Evolutionary conservation across 2,113 vertebrate species (phyloP).

Genomic region (Gnathonemus longibarbis): DNA sequence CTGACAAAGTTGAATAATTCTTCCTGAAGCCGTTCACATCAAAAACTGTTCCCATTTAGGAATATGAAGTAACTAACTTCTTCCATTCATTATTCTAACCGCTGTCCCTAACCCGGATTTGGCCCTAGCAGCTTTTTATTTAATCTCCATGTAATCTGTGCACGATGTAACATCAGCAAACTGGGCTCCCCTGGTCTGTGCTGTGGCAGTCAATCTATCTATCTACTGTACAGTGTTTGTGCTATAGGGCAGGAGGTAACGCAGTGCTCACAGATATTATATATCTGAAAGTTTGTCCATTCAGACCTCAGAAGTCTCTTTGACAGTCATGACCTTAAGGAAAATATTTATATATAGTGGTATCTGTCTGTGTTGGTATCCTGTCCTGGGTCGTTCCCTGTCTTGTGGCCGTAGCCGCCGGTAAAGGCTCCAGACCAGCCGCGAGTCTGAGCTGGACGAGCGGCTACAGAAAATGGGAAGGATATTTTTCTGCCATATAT

Average conservation of each 20-base stretch:
- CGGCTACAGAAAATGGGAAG: background rate
- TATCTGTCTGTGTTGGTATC: background rate
- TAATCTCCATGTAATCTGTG: background rate
- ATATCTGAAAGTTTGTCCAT: background rate
- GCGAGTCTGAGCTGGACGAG: background rate
- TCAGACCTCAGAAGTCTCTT: background rate
- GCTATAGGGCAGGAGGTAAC: background rate
- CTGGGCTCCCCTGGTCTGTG: background rate
- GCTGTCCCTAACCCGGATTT: background rate
- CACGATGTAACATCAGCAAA: background rate
- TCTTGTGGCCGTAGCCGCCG: background rate
- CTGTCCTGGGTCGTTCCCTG: background rate
- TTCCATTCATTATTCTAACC: background rate
- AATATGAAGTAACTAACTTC: background rate
- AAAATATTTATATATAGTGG: background rate
- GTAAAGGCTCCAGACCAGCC: background rate
- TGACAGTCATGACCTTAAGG: background rate
- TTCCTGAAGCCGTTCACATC: background rate
- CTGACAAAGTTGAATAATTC: background rate
- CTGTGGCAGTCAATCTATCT: background rate
- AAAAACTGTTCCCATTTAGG: background rate
- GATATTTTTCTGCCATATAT: background rate
- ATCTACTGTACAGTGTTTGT: background rate
- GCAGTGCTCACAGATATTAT: background rate
- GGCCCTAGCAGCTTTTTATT: background rate